These are phyloP conservation scores for Panurus biarmicus DNA, from an alignment of 2,113 vertebrate genomes.

Conservation along the genomic window DNA sequence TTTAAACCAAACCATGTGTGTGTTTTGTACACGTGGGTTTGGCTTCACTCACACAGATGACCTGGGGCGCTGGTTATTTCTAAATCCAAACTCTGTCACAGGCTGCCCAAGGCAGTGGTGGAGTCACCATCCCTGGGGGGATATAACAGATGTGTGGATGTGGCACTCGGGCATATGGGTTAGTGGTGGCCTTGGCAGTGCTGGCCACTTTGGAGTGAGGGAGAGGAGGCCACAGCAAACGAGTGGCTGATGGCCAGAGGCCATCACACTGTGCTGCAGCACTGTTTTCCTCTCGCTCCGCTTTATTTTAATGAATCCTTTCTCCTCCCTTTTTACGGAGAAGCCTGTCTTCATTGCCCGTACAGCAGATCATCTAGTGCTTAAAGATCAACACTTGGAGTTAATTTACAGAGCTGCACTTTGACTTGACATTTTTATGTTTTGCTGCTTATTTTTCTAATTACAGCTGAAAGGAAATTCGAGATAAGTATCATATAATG, in stretches of 20 bases:
- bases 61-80: background rate
- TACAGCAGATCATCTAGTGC: background rate
- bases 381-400: background rate
- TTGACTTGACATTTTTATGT: constrained; percentile 49
- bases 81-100: background rate
- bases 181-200: background rate
- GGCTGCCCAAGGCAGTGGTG: background rate
- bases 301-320: background rate
- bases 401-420: constrained; percentile 55
- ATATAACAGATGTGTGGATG: background rate
- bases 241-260: background rate
- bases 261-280: background rate
- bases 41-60: background rate
- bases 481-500: constrained; percentile 47
- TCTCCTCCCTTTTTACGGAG: background rate
- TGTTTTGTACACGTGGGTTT: background rate
- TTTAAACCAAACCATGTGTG: background rate
- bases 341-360: background rate
- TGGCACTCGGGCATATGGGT: background rate
- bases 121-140: background rate
- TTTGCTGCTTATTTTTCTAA: constrained; percentile 56
- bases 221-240: background rate
- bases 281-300: background rate
- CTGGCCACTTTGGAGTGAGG: background rate
- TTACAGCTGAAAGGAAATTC: constrained; percentile 56